Base-by-base conservation (phyloP, 2,113 vertebrate species). In the Steatornis caripensis region DNA sequence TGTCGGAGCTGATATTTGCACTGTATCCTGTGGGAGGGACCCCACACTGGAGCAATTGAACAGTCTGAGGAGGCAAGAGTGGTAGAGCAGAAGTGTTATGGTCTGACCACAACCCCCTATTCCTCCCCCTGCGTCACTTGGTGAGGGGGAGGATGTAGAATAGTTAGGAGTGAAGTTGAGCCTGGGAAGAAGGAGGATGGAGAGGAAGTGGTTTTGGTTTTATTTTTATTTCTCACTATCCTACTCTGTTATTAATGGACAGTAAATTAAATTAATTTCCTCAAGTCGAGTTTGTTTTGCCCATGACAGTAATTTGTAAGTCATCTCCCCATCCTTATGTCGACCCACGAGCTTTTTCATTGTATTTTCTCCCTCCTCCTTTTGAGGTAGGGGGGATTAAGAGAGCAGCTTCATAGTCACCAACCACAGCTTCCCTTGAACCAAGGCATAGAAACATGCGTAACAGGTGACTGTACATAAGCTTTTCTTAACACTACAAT, bases 81-180 rank as follows among this genome's bases (percentile, higher is more conserved):
- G 24, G 15, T 32, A 46, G 29, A 30, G 5, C 27, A 0, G 1
- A 45, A 51, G 4, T 27, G 11, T 61, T 41, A 24, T n/a, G n/a
- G 75, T 41, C 41, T 46, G 49, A 58, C 36, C 21, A 58, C 29
- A 29, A 21, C 4, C 9, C 34, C 27, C 23, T 68, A 12, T 37
- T 45, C 20, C 53, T 53, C 17, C 23, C 13, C 1, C 4, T 36
- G 2, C 9, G 1, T 30, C 4, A 0, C 10, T 8, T 2, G 3
- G 8, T 9, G 10, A 66, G 3, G 0, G 3, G 12, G 7, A 51
- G 7, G 23, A 55, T 4, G 8, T 11, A 55, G 29, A 36, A 66
- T 19, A 53, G 6, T 34, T 71, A 78, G 24, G 32, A 66, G 15
- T 58, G 29, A 62, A 48, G 30, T 29, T 66, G 17, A 64, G 5